Percentiles rank a stretch among this genome's conserved stretches.
These are phyloP conservation scores for Trogon melanurus DNA, from an alignment of 2,113 vertebrate genomes.

Conservation along the genomic window DNA sequence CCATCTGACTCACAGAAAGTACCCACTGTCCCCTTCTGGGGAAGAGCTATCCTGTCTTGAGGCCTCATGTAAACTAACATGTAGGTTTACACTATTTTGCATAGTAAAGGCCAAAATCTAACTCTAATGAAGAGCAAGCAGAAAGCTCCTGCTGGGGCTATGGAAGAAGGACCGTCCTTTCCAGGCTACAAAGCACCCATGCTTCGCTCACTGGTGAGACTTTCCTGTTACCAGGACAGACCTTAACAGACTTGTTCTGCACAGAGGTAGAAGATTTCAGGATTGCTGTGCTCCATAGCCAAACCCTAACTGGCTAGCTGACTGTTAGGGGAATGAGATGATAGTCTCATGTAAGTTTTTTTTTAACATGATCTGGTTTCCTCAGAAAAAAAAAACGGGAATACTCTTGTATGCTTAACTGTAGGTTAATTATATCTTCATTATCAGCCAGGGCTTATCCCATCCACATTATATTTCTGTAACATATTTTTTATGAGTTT, in stretches of 20 bases:
- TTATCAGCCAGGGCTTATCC: slow-evolving; percentile 37
- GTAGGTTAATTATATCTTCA: slow-evolving; percentile 22
- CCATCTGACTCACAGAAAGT: slow-evolving; percentile 1
- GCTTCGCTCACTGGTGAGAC: not conserved
- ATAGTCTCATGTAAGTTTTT: not conserved
- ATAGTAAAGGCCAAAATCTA: not conserved
- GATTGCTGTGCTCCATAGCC: not conserved
- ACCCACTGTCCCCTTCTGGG: not conserved
- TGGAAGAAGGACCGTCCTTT: not conserved
- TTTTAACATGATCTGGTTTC: slow-evolving; percentile 1
- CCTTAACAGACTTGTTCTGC: not conserved
- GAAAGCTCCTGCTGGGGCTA: not conserved
- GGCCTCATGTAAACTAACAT: not conserved
- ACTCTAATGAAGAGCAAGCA: not conserved
- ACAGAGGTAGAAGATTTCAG: not conserved
- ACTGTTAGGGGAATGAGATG: not conserved
- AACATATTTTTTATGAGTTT: slow-evolving; percentile 38
- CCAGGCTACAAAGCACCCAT: rapidly evolving
- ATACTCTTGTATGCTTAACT: not conserved
- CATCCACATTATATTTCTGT: slow-evolving; percentile 3
- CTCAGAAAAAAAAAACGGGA: not conserved
- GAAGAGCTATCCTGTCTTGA: not conserved
- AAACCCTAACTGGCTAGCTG: not conserved
- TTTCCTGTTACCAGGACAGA: not conserved
- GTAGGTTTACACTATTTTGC: not conserved